Evolutionary conservation across 2,113 vertebrate genomes (phyloP), one percentile per base, ranked within the genome.

Genomic region (Trogon melanurus): DNA sequence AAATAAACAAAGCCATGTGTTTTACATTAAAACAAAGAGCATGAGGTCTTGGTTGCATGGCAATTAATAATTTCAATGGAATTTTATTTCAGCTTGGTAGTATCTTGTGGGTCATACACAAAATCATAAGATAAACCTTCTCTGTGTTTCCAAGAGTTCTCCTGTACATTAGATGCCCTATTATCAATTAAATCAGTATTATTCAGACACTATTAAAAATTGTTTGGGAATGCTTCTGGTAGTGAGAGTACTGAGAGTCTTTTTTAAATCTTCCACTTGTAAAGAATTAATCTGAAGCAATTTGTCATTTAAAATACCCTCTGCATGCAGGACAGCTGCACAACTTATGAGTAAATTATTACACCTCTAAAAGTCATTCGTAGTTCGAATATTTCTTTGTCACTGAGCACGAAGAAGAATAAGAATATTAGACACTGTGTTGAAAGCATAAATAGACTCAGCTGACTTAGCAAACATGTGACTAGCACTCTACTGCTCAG

Each of bases 41-140:
- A 85, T 12, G 54, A 72, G 65, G 38, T 53, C 36, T 81, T 90
- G 53, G 44, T 88, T 95, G 86, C 44, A 86, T 2, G 61, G 58
- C 75, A 93, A 87, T 83, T 70, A 92, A 89, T 82, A 84, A 91
- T 74, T 91, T 88, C 74, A 66, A 29, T 71, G 72, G 70, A 85
- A 95, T 97, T 97, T 96, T 89, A 92, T 90, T 97, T 90, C 95
- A 90, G 47, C 82, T 45, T 66, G 76, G 45, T 62, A 95, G 94
- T 95, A 54, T 71, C 21, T 62, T 90, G 85, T 67, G 20, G 81
- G 44, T 71, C 62, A 90, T 48, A 65, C 25, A 91, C 45, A 61
- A 85, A 96, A 92, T 88, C 79, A 96, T 50, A 72, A 89, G 79
- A 88, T 85, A 71, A 10, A 62, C 4, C 12, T 92, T 90, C 81